A percentile compares a stretch with the other conserved stretches of the same genome.
Conservation (phyloP, 2,113 vertebrate species). For the Cavia porcellus region DNA sequence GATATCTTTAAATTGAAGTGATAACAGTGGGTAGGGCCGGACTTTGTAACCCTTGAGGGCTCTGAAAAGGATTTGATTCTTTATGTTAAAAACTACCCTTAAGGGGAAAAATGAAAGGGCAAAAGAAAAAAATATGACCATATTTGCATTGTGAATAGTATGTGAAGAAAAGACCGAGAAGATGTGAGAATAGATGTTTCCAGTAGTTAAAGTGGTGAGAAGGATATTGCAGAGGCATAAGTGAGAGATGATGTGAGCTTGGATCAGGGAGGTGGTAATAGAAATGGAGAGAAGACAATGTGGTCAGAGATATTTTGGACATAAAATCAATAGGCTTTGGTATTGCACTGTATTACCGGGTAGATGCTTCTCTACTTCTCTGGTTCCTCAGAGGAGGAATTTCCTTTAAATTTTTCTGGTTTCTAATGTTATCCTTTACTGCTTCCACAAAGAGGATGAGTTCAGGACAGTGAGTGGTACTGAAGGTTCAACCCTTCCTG, state of each 20-base stretch:
- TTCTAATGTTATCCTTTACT: background rate
- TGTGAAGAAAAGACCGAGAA: conserved; percentile 3
- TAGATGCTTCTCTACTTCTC: background rate
- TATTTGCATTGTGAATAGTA: conserved; percentile 38
- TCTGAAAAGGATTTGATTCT: conserved; percentile 16
- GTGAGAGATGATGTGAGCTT: conserved; percentile 28
- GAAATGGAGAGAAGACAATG: background rate
- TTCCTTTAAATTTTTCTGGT: conserved; percentile 13
- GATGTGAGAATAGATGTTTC: conserved; percentile 59
- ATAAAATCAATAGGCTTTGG: conserved; percentile 54
- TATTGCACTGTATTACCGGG: background rate
- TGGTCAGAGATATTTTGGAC: conserved; percentile 34
- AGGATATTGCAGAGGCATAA: background rate
- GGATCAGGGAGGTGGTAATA: conserved; percentile 49
- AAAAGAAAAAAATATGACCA: background rate
- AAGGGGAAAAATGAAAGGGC: background rate
- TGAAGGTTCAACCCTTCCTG: background rate
- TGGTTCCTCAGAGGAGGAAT: background rate
- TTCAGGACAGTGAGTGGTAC: background rate
- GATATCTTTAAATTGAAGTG: background rate
- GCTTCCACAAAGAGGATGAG: background rate
- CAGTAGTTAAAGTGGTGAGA: conserved; percentile 29
- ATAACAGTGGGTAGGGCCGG: background rate
- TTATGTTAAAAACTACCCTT: background rate
- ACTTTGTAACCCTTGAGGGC: background rate